Base-by-base conservation (phyloP, 2,797 vertebrate genomes). In the Ptychadena robeensis region DNA sequence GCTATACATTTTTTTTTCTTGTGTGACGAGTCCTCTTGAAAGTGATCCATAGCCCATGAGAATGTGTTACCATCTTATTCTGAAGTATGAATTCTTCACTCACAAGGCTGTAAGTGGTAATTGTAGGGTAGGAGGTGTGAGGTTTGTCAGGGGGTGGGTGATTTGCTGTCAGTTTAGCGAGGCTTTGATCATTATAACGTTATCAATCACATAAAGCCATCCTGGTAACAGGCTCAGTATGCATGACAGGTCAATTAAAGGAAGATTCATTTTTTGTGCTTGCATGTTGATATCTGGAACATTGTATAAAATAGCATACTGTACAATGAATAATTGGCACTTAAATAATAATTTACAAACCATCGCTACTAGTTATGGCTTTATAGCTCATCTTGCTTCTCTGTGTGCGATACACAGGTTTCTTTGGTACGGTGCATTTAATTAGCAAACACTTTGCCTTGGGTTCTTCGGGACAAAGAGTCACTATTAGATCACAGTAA, bases 171-270 rank as follows among this genome's bases (percentile, higher is more conserved):
- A 30, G 57, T 63, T 25, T 38, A 15, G 59, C 40, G 25, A 27
- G 18, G 32, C 32, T 59, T 69, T 35, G 18, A 53, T 53, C 18
- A n/a, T 68, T 59, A 63, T 80, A 53, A 71, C 63, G 48, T 22
- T 37, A 69, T 79, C 66, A 59, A 69, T 79, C 66, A 59, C 8
- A 22, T 14, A 38, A 22, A 15, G 32, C 30, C 7, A 67, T 31
- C 63, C 66, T 53, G 15, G 75, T 53, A 44, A 57, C 64, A 59
- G 31, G 14, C 44, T 28, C 48, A 27, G 38, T 57, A 6, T 68
- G 22, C 30, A 63, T 61, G 67, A 80, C 78, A 32, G 78, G 32
- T 80, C 66, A 70, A 70, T 74, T 74, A 70, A 59, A 31, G 2
- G 22, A 18, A 15, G 32, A 61, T 59, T 73, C 10, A 73, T 73